phyloP scores from a whole-genome alignment of 2,797 vertebrate species.

The Philypnodon macrostomus region DNA sequence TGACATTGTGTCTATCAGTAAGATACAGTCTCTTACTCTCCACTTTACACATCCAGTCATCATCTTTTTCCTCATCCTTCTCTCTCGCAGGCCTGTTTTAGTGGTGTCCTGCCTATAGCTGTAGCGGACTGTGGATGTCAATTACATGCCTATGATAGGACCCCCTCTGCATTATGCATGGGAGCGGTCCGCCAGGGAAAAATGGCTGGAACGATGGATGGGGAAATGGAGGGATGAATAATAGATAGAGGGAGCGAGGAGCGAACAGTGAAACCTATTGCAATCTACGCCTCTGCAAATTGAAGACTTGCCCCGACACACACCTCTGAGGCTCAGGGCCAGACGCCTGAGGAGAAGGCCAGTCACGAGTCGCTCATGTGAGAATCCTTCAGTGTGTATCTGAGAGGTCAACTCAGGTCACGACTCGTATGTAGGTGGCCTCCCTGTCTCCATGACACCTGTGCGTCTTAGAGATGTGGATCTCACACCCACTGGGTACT shows the following conservation, averaged over 20 bases:
- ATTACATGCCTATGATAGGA: constrained; percentile 75
- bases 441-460: constrained; percentile 7
- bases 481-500: neutral
- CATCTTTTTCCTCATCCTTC: constrained; percentile 36
- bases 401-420: constrained; percentile 38
- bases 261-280: constrained; percentile 48
- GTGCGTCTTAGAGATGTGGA: constrained; percentile 2
- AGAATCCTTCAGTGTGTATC: constrained; percentile 25
- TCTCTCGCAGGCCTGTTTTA: constrained; percentile 58
- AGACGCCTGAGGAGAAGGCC: constrained; percentile 47
- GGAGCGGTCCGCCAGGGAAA: constrained; percentile 65
- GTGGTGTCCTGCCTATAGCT: constrained; percentile 59
- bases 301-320: constrained; percentile 63
- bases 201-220: constrained; percentile 69
- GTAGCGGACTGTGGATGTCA: constrained; percentile 68
- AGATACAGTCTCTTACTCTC: constrained; percentile 10
- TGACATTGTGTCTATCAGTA: constrained; percentile 8
- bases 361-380: constrained; percentile 37
- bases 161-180: constrained; percentile 73
- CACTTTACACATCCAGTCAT: constrained; percentile 43
- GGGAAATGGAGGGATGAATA: constrained; percentile 70
- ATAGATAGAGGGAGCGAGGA: constrained; percentile 72
- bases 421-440: constrained; percentile 21
- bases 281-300: constrained; percentile 71
- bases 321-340: constrained; percentile 59